phyloP scores from a whole-genome alignment of 1,140 invertebrate species.

The Acromyrmex echinatior region DNA sequence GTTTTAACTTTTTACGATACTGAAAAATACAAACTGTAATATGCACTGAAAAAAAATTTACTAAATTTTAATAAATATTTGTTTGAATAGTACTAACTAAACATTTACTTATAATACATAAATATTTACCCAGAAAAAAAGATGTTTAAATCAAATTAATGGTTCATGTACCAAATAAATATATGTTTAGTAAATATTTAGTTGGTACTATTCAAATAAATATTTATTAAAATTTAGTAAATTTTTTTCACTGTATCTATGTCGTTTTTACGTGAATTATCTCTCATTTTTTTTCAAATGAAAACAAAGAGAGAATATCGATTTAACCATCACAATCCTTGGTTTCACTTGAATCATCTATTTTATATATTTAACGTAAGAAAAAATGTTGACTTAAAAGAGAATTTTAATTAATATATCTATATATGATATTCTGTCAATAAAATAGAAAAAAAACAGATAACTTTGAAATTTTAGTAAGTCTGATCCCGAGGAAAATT shows the following conservation, averaged over 20 bases:
- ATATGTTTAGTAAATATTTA: no score
- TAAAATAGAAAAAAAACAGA: conserved; percentile 13
- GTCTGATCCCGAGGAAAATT: not conserved
- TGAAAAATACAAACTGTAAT: not conserved
- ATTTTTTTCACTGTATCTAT: no score
- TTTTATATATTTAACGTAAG: not conserved
- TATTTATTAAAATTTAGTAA: no score
- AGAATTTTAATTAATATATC: not conserved
- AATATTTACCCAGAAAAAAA: no score
- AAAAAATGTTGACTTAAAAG: not conserved
- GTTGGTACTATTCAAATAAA: no score
- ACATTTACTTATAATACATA: no score
- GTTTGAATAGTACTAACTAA: no score
- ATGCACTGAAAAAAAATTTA: no score
- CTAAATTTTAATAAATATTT: no score
- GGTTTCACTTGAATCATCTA: not conserved
- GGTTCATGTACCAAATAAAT: no score
- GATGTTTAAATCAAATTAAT: no score
- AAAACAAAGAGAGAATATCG: not conserved
- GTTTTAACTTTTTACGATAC: not conserved
- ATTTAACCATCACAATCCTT: conserved; percentile 25
- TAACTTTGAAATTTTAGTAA: not conserved
- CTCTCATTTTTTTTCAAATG: not conserved
- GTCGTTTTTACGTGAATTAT: not conserved
- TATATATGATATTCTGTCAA: not conserved